Evolutionary conservation across 1,140 invertebrate species (phyloP), one percentile per base, ranked within the genome.

Genomic region (Ceratitis capitata): DNA sequence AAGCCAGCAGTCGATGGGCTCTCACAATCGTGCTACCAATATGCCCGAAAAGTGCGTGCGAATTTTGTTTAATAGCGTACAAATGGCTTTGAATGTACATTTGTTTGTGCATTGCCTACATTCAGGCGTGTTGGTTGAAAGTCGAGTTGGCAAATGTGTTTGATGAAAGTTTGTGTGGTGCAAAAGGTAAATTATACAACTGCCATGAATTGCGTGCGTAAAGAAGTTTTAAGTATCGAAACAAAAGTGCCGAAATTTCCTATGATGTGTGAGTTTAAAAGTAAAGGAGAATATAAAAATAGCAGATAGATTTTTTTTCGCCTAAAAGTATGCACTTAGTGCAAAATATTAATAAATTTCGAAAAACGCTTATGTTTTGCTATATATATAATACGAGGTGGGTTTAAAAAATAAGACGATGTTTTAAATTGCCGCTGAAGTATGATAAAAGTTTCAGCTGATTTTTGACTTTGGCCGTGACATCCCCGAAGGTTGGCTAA

Each of bases 131-230:
- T 35, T 69, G 29, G 12, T 4, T 39, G 29, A 3, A 35, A 69
- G 51, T 53, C 4, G 14, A 19, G 51, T 39, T 9, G 4, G 61
- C 5, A 35, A 26, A 29, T 64, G 32, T 32, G 29, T 64, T 64
- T 35, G 32, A 12, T 19, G 61, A 69, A 69, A 69, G 61, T 69
- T 69, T 69, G 29, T 19, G 32, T 16, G 19, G 61, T 16, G 14
- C 3, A 39, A 69, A 69, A 69, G 61, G 16, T 35, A 69, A 69
- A 69, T 69, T 69, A 69, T 69, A 29, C 61, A 39, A 69, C 61
- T 69, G 61, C 39, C 39, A 69, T 69, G 32, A 69, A 69, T 29
- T 69, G 61, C 19, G 12, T 69, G 61, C 19, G 12, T 69, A 12
- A 3, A 69, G 32, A 39, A 39, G 29, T 69, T 69, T 69, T 39